Conservation (phyloP, 2,113 vertebrate genomes). For the Charina bottae region DNA sequence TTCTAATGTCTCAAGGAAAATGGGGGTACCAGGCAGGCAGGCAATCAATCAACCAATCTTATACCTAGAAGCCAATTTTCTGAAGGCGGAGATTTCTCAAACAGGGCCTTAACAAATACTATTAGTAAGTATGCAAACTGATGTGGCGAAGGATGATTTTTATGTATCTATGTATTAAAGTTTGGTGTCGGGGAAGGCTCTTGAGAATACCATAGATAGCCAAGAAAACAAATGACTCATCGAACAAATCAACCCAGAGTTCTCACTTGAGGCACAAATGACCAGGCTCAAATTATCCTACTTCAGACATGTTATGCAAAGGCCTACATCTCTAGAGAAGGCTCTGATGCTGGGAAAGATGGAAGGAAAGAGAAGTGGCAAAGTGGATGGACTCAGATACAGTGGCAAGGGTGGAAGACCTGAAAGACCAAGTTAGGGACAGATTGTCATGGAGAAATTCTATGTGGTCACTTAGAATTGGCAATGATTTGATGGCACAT, state of each 20-base stretch:
- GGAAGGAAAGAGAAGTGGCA: not conserved
- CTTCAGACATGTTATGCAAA: not conserved
- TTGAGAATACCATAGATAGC: not conserved
- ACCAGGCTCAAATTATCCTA: not conserved
- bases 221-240: not conserved
- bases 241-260: not conserved
- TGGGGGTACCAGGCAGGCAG: not conserved
- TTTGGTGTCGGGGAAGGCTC: not conserved
- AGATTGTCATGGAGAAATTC: not conserved
- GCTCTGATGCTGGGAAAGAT: not conserved
- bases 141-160: not conserved
- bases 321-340: not conserved
- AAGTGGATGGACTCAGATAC: not conserved
- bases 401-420: not conserved
- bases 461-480: not conserved
- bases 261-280: not conserved
- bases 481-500: not conserved
- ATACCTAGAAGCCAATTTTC: not conserved
- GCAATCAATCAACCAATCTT: not conserved
- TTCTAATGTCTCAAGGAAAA: not conserved
- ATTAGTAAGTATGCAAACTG: not conserved
- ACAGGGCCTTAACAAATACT: not conserved
- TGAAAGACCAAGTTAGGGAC: not conserved
- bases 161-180: not conserved
- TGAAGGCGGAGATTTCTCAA: not conserved